Conservation (phyloP, 2,888 invertebrate species). For the Cryptus viduatorius region DNA sequence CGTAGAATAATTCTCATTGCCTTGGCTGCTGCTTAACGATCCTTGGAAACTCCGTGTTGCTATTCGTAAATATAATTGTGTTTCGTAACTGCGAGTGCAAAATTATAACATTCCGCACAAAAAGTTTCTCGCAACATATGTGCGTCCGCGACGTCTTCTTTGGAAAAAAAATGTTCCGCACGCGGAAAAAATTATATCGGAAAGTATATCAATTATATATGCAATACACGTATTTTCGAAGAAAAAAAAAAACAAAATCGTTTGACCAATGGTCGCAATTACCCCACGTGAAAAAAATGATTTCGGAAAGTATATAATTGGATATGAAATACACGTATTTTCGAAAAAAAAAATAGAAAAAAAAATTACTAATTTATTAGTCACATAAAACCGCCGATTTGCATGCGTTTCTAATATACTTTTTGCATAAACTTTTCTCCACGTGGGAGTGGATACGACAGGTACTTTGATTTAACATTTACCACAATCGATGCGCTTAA, state of each 20-base stretch:
- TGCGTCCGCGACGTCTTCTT: neutral
- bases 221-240: too few species aligned
- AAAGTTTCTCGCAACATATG: neutral
- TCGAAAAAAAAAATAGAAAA: too few species aligned
- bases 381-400: neutral
- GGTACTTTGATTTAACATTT: slow-evolving; percentile 15
- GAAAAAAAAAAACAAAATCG: slow-evolving; percentile 6
- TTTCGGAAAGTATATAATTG: neutral
- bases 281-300: neutral
- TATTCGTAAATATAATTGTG: slow-evolving; percentile 33
- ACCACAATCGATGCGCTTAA: neutral
- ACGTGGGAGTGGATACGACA: neutral
- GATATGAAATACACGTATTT: too few species aligned
- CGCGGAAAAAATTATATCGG: neutral
- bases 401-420: too few species aligned
- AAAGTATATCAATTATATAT: too few species aligned
- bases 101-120: slow-evolving; percentile 36
- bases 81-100: slow-evolving; percentile 32
- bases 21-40: slow-evolving; percentile 27
- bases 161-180: neutral
- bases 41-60: slow-evolving; percentile 24
- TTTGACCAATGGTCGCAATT: too few species aligned
- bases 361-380: too few species aligned
- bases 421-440: too few species aligned
- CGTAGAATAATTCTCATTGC: slow-evolving; percentile 44